Conservation (phyloP, 1,140 invertebrate species). For the Nasonia giraulti region DNA sequence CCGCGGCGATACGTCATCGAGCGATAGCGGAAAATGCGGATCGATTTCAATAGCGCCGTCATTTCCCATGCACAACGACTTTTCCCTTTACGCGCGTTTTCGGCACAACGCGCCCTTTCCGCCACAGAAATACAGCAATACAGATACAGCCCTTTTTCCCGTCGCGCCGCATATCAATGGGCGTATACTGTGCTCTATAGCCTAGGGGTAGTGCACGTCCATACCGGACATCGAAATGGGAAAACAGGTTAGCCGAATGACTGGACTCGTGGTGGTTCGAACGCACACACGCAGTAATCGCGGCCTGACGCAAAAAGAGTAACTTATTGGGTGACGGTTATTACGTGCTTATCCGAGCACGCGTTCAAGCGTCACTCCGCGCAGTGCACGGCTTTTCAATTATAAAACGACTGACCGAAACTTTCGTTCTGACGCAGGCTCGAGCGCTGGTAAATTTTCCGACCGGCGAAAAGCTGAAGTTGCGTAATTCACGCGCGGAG, state of each 20-base stretch:
- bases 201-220: constrained; percentile 45
- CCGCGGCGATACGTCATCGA: neutral
- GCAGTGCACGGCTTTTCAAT: neutral
- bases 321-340: neutral
- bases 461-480: too few relatives aligned
- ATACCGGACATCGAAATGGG: constrained; percentile 55
- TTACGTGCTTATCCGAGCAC: neutral
- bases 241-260: constrained; percentile 61
- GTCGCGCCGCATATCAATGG: neutral
- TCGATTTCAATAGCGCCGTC: constrained; percentile 45
- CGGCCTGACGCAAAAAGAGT: neutral
- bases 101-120: too few relatives aligned
- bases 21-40: constrained; percentile 1
- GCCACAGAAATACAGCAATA: too few relatives aligned
- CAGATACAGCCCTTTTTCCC: too few relatives aligned
- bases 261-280: constrained; percentile 16
- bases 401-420: neutral
- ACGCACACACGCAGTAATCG: constrained; percentile 44
- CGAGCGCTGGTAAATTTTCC: too few relatives aligned
- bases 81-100: too few relatives aligned
- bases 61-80: too few relatives aligned
- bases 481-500: neutral
- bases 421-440: too few relatives aligned
- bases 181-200: neutral
- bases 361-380: neutral